phyloP scores from a whole-genome alignment of 2,113 vertebrate genomes.

The Phyllostomus hastatus region DNA sequence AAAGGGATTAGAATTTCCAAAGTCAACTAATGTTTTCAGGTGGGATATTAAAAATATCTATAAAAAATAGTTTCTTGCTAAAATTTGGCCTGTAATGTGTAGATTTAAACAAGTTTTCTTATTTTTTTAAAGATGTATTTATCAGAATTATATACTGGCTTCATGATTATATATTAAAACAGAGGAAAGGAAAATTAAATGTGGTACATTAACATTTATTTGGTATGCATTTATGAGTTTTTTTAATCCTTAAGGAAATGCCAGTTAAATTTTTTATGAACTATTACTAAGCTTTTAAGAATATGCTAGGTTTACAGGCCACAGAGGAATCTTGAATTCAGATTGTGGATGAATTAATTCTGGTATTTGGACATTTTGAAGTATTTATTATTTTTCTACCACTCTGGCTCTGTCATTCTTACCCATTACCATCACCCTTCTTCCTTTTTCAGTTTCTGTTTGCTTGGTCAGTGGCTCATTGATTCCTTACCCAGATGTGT shows the following conservation, averaged over 20 bases:
- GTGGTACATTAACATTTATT: conserved; percentile 11
- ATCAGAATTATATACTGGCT: conserved; percentile 5
- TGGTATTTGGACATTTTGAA: neutral
- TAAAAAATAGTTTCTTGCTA: conserved; percentile 49
- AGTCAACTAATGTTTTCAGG: conserved; percentile 48
- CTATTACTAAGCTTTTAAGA: conserved; percentile 27
- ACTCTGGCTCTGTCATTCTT: neutral
- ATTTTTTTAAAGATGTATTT: neutral
- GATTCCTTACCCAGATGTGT: neutral
- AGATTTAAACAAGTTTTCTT: conserved; percentile 32
- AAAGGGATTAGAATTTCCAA: conserved; percentile 61
- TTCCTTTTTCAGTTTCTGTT: neutral
- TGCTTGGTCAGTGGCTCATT: neutral
- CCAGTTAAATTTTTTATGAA: conserved; percentile 17
- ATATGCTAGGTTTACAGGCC: neutral
- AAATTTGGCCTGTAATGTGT: neutral
- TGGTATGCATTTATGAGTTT: neutral
- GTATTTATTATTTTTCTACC: neutral
- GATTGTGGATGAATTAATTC: neutral
- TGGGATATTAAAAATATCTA: conserved; percentile 31
- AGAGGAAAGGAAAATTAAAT: conserved; percentile 24
- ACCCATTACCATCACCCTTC: neutral
- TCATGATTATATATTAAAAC: neutral
- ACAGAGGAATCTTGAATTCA: neutral
- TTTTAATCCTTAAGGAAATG: conserved; percentile 41